Percentiles rank a stretch among this genome's conserved stretches.
Evolutionary conservation across 1,140 invertebrate genomes (phyloP).

Genomic region (Drosophila nikananu): DNA sequence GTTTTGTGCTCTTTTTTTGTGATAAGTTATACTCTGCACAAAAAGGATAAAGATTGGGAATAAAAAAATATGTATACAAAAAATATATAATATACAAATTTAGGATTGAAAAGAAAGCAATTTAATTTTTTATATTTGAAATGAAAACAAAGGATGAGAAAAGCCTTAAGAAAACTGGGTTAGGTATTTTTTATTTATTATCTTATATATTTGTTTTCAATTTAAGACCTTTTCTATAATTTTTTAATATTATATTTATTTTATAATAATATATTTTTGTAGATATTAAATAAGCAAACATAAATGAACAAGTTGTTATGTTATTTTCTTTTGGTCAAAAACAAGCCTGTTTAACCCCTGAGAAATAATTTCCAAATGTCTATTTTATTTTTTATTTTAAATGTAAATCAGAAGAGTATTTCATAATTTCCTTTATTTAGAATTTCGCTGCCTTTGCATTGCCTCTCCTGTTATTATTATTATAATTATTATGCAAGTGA

Average conservation of each 20-base stretch:
- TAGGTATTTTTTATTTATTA: no score
- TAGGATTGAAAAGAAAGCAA: no score
- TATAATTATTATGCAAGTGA: conserved; percentile 54
- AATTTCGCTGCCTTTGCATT: neutral
- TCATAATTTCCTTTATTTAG: neutral
- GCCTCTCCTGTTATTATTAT: neutral
- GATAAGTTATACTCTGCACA: conserved; percentile 3
- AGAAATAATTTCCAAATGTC: neutral
- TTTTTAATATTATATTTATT: no score
- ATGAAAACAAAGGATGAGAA: no score
- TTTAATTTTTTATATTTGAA: no score
- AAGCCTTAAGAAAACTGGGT: no score
- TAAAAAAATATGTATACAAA: neutral
- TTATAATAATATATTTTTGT: no score
- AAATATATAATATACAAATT: no score
- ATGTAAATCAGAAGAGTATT: conserved; percentile 2
- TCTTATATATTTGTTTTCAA: no score
- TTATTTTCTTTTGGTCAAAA: no score
- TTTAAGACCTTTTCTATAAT: no score
- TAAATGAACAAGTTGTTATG: neutral
- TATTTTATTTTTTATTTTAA: neutral
- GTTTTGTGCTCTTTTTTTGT: conserved; percentile 36
- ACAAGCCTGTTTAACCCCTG: neutral
- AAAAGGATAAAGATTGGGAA: neutral
- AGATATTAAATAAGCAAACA: no score